These are phyloP conservation scores for Heptranchias perlo DNA, from an alignment of 2,113 vertebrate genomes.

Conservation along the genomic window DNA sequence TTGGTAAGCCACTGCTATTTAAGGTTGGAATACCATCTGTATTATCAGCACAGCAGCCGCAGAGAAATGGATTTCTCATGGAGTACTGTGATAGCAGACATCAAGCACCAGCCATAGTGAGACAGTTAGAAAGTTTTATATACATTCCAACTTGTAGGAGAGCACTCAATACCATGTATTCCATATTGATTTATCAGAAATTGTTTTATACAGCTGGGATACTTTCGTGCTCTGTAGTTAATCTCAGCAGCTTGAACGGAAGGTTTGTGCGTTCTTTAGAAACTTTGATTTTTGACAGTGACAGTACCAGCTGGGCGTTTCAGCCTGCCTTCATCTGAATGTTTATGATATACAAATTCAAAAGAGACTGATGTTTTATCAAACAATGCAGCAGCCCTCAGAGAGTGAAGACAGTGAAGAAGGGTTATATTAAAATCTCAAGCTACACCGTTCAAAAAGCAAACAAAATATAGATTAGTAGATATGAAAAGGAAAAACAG, in stretches of 20 bases:
- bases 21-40: neutral
- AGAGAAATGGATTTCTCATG: neutral
- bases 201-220: neutral
- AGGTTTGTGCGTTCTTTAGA: neutral
- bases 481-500: neutral
- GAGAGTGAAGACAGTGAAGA: neutral
- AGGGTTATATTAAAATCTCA: neutral
- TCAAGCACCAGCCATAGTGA: neutral
- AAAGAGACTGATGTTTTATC: neutral
- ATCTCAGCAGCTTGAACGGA: neutral
- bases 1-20: neutral
- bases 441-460: neutral
- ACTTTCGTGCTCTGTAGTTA: neutral
- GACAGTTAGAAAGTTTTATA: neutral
- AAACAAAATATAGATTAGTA: neutral
- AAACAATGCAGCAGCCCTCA: neutral
- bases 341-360: neutral
- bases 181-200: neutral
- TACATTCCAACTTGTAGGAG: neutral
- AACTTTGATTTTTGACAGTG: neutral
- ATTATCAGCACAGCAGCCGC: neutral
- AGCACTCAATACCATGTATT: neutral
- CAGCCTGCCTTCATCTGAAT: neutral
- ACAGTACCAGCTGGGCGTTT: neutral
- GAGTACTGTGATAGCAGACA: neutral